A percentile compares a stretch with the other conserved stretches of the same genome.
phyloP scores from a whole-genome alignment of 2,113 vertebrate species.

The Ariopsis seemanni region DNA sequence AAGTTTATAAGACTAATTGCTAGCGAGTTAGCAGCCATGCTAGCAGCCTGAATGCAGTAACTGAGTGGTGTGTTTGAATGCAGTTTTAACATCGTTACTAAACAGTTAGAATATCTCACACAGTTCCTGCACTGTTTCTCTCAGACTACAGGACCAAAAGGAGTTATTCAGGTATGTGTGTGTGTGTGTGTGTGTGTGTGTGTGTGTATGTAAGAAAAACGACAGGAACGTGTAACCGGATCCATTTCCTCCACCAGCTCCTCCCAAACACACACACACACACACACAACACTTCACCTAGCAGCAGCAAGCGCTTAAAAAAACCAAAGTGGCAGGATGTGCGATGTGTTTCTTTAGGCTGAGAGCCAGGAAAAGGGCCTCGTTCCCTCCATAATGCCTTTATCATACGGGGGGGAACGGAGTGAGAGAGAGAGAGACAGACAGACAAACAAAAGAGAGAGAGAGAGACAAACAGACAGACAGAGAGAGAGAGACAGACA shows the following conservation, averaged over 20 bases:
- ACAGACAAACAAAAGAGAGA: no score
- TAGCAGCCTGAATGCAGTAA: background rate
- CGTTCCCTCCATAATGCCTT: slow-evolving; percentile 35
- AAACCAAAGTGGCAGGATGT: slow-evolving; percentile 39
- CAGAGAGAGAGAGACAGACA: background rate
- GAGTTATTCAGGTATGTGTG: background rate
- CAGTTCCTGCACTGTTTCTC: background rate
- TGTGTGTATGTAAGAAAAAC: background rate
- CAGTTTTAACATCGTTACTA: background rate
- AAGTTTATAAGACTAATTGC: background rate
- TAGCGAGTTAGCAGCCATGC: background rate
- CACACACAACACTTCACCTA: slow-evolving; percentile 26
- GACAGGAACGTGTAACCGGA: slow-evolving; percentile 27
- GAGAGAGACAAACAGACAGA: background rate
- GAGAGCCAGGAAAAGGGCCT: slow-evolving; percentile 45
- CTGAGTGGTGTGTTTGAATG: background rate
- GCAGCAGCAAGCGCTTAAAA: slow-evolving; percentile 31
- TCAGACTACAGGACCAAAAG: background rate
- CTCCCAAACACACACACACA: slow-evolving; percentile 5
- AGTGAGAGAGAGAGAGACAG: background rate
- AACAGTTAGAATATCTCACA: no score
- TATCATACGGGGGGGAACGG: slow-evolving; percentile 16
- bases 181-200: background rate
- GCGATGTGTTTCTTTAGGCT: slow-evolving; percentile 50
- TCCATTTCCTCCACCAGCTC: background rate